Evolutionary conservation across 2,888 invertebrate species (phyloP).

Genomic region (Tetheella fluctuosa): DNA sequence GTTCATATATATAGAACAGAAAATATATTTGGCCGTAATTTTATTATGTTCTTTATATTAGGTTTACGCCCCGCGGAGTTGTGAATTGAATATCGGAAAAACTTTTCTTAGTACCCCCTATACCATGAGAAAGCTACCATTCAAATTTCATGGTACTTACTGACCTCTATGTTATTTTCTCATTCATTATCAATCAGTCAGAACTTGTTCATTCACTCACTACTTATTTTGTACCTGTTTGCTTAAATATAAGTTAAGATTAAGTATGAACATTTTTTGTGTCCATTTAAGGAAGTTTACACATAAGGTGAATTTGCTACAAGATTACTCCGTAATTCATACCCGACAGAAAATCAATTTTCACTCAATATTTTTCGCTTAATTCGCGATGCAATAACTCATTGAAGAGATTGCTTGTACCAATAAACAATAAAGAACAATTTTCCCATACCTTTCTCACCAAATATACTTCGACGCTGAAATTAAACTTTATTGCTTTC

Average conservation of each 20-base stretch:
- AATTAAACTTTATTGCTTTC: constrained; percentile 16
- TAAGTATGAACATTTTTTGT: constrained; percentile 11
- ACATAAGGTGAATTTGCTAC: neutral
- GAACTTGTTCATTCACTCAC: too few species aligned
- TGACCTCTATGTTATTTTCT: too few species aligned
- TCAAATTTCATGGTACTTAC: too few species aligned
- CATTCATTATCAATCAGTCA: too few species aligned
- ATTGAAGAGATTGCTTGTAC: constrained; percentile 58
- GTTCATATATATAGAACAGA: too few species aligned
- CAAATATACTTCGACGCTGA: constrained; percentile 23
- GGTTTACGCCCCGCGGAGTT: too few species aligned
- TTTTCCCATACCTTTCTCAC: constrained; percentile 53
- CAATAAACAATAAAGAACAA: constrained; percentile 76
- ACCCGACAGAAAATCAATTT: constrained; percentile 63
- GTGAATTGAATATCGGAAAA: too few species aligned
- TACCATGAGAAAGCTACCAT: too few species aligned
- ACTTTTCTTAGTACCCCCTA: too few species aligned
- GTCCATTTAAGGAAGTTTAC: constrained; percentile 5
- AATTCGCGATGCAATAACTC: constrained; percentile 64
- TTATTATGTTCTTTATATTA: too few species aligned
- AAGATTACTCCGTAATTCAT: constrained; percentile 11
- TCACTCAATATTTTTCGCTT: constrained; percentile 63
- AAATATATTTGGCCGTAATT: too few species aligned
- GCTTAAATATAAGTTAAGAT: neutral
- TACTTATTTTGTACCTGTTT: too few species aligned